A percentile compares a stretch with the other conserved stretches of the same genome.
Evolutionary conservation across 2,888 invertebrate species (phyloP).

Genomic region (Melipona beecheii): DNA sequence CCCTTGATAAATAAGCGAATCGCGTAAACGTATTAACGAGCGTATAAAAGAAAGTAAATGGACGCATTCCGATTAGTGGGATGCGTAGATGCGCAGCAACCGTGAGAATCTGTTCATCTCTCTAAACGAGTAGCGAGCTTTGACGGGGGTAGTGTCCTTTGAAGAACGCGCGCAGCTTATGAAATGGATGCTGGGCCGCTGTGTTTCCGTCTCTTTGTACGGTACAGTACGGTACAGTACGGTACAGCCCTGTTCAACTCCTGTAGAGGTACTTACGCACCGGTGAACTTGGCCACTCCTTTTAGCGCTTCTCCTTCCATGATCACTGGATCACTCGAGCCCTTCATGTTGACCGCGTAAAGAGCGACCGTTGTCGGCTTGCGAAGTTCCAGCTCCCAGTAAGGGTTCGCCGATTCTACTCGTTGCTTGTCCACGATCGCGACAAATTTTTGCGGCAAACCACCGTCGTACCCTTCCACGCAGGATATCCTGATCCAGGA

Average conservation of each 20-base stretch:
- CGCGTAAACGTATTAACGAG: not conserved
- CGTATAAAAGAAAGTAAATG: not conserved
- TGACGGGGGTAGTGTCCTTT: not conserved
- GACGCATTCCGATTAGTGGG: not conserved
- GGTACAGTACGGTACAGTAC: not conserved
- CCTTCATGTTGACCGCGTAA: slow-evolving; percentile 95
- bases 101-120: not conserved
- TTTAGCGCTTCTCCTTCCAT: slow-evolving; percentile 93
- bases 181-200: not conserved
- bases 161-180: not conserved
- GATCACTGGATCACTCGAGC: slow-evolving; percentile 92
- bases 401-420: slow-evolving; percentile 78
- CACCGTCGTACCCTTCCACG: slow-evolving; percentile 94
- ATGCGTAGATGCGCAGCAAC: not conserved
- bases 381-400: slow-evolving; percentile 81
- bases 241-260: not conserved
- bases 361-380: slow-evolving; percentile 87
- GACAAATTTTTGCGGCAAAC: slow-evolving; percentile 93
- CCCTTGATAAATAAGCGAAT: not conserved
- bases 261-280: slow-evolving; percentile 70
- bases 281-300: slow-evolving; percentile 88
- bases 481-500: slow-evolving; percentile 95
- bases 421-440: slow-evolving; percentile 80
- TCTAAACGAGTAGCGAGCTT: slow-evolving; percentile 8
- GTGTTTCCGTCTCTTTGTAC: not conserved